Evolutionary conservation across 2,888 invertebrate genomes (phyloP).

Genomic region (Apantesis nais): DNA sequence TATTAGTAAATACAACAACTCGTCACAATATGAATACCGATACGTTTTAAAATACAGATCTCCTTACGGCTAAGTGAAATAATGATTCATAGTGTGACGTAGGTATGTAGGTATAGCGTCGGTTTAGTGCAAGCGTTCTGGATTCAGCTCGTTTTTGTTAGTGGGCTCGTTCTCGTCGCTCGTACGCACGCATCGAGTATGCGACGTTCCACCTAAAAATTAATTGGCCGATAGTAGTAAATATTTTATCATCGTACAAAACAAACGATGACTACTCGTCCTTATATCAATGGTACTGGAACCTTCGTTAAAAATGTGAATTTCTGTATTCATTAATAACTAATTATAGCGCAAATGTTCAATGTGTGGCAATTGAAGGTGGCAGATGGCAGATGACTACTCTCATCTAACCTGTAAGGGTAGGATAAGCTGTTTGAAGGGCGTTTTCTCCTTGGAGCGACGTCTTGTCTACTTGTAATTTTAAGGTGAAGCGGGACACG

Average conservation of each 20-base stretch:
- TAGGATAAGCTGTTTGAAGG: constrained; percentile 61
- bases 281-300: not conserved
- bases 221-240: constrained; percentile 17
- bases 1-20: not conserved
- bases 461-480: constrained; percentile 65
- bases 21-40: not conserved
- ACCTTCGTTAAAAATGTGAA: not conserved
- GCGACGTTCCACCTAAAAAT: constrained; percentile 38
- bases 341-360: not conserved
- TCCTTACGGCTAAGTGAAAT: constrained; percentile 33
- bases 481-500: constrained; percentile 80
- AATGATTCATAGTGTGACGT: constrained; percentile 54
- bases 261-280: not conserved
- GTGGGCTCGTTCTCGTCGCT: constrained; percentile 59
- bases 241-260: constrained; percentile 8
- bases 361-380: not conserved
- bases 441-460: constrained; percentile 68
- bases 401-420: constrained; percentile 35
- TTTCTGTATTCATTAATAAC: not conserved
- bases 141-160: constrained; percentile 54
- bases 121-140: constrained; percentile 55
- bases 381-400: constrained; percentile 12
- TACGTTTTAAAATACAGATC: not conserved
- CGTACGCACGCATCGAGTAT: constrained; percentile 57
- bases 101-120: constrained; percentile 45